Percentiles rank a stretch among this genome's conserved stretches.
Evolutionary conservation across 2,113 vertebrate genomes (phyloP).

Genomic region (Mola mola): DNA sequence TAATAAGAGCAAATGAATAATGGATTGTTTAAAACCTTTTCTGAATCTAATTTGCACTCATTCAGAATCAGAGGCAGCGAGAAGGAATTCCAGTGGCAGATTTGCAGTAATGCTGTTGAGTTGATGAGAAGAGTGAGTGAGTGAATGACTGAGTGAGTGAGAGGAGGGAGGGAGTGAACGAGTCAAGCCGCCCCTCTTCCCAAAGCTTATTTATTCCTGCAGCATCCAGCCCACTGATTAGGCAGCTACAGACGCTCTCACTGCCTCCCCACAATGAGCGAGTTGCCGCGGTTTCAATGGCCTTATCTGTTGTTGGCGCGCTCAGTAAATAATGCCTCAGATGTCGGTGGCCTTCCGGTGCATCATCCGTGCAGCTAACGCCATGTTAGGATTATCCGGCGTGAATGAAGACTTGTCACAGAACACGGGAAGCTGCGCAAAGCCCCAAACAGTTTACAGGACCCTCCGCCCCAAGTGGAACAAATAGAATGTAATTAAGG

Average conservation of each 20-base stretch:
- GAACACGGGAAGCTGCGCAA: conserved; percentile 58
- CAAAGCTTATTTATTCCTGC: conserved; percentile 63
- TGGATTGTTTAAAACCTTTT: too few species aligned
- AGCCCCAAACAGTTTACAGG: conserved; percentile 82
- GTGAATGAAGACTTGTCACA: conserved; percentile 79
- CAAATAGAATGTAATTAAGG: conserved; percentile 72
- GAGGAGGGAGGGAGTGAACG: conserved; percentile 47
- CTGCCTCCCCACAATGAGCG: conserved; percentile 46
- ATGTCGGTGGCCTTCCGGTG: conserved; percentile 76
- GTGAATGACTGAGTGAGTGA: conserved; percentile 38
- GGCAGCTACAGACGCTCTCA: conserved; percentile 39
- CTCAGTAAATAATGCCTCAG: conserved; percentile 79
- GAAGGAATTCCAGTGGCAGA: conserved; percentile 32
- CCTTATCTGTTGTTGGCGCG: conserved; percentile 78
- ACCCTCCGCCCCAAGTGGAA: conserved; percentile 69
- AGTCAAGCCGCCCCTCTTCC: conserved; percentile 45
- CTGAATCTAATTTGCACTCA: conserved; percentile 6
- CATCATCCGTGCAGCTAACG: conserved; percentile 69
- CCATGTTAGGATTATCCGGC: conserved; percentile 74
- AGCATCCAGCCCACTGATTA: conserved; percentile 61
- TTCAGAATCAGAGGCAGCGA: conserved; percentile 12
- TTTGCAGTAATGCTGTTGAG: conserved; percentile 48
- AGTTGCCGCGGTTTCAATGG: conserved; percentile 73
- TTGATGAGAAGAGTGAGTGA: conserved; percentile 61
- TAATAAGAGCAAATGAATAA: too few species aligned